phyloP scores from a whole-genome alignment of 2,888 invertebrate species.

The Listrodromus nycthemerus region DNA sequence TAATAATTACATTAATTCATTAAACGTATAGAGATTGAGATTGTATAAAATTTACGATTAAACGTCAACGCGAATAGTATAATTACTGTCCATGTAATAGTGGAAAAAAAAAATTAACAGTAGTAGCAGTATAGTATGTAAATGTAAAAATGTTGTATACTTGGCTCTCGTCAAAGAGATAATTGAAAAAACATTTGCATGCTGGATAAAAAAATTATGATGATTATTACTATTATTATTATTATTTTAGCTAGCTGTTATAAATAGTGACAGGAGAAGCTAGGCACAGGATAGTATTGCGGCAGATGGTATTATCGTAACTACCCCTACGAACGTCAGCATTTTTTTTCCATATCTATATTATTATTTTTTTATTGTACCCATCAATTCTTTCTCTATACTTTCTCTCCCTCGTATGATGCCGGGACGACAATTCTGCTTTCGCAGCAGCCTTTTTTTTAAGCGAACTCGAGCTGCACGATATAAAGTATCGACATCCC shows the following conservation, averaged over 20 bases:
- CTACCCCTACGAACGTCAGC: constrained; percentile 76
- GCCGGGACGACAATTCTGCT: constrained; percentile 19
- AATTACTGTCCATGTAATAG: constrained; percentile 32
- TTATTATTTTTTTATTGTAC: constrained; percentile 29
- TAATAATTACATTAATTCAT: constrained; percentile 61
- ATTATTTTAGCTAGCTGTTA: constrained; percentile 83
- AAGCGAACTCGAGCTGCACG: constrained; percentile 66
- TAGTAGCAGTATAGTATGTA: constrained; percentile 52
- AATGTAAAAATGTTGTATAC: constrained; percentile 60
- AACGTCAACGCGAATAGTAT: constrained; percentile 56
- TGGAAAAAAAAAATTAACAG: constrained; percentile 43
- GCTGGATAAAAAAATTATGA: constrained; percentile 77
- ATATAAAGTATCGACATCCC: constrained; percentile 67
- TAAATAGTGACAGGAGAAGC: constrained; percentile 85
- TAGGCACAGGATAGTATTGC: constrained; percentile 84
- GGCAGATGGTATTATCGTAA: constrained; percentile 77
- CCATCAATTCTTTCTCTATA: constrained; percentile 55
- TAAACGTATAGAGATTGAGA: constrained; percentile 52
- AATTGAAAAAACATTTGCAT: constrained; percentile 76
- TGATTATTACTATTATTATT: constrained; percentile 61
- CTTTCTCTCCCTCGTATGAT: constrained; percentile 62
- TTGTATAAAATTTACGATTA: constrained; percentile 46
- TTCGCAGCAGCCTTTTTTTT: constrained; percentile 22
- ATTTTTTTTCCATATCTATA: constrained; percentile 50
- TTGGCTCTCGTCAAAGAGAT: constrained; percentile 51